Evolutionary conservation across 2,888 invertebrate species (phyloP).

Genomic region (Tanypteryx hageni): DNA sequence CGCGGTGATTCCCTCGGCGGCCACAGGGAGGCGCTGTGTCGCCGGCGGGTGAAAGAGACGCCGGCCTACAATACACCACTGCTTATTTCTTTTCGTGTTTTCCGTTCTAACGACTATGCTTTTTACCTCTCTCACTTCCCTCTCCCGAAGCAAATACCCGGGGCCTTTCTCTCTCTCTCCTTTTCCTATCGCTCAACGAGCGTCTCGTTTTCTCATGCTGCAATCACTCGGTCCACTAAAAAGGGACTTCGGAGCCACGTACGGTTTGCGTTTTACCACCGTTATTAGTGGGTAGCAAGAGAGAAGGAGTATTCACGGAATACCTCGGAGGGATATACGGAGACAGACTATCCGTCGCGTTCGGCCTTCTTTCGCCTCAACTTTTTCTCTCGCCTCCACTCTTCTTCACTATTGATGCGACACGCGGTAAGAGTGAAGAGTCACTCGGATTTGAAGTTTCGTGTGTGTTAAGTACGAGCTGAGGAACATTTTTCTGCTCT

Average conservation of each 20-base stretch:
- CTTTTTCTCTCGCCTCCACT: neutral
- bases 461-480: neutral
- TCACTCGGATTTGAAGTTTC: neutral
- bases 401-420: neutral
- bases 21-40: conserved; percentile 38
- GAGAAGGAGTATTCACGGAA: conserved; percentile 17
- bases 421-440: neutral
- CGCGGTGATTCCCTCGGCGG: conserved; percentile 18
- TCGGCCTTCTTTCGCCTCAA: neutral
- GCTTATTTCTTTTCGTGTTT: conserved; percentile 49
- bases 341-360: neutral
- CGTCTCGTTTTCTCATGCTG: conserved; percentile 44
- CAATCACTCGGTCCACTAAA: conserved; percentile 27
- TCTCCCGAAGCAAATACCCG: conserved; percentile 39
- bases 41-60: neutral
- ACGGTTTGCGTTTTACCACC: conserved; percentile 46
- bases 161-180: neutral
- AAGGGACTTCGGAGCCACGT: conserved; percentile 1
- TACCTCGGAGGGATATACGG: conserved; percentile 22
- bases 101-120: conserved; percentile 36
- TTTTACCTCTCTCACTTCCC: conserved; percentile 11
- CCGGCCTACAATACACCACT: conserved; percentile 43
- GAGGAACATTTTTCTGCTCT: conserved; percentile 2
- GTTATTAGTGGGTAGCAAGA: conserved; percentile 56
- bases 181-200: conserved; percentile 3